phyloP scores from a whole-genome alignment of 2,888 invertebrate genomes.

The Embidobia sp. region DNA sequence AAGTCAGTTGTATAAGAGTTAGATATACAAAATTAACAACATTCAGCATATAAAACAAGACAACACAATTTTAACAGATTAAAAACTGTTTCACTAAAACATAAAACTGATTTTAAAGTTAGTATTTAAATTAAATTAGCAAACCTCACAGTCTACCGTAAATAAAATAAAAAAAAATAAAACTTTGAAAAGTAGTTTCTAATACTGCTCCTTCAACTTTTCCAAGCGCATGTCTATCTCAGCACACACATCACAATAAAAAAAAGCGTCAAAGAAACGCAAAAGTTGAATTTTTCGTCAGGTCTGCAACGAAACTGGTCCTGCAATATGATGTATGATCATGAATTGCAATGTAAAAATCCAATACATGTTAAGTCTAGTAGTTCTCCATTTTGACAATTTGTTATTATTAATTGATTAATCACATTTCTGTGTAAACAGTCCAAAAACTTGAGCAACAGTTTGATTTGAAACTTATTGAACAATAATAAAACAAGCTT shows the following conservation, averaged over 20 bases:
- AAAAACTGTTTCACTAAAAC: too few species aligned
- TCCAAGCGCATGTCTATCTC: slow-evolving; percentile 20
- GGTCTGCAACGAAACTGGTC: too few species aligned
- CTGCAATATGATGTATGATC: too few species aligned
- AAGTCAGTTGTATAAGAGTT: too few species aligned
- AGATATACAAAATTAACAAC: too few species aligned
- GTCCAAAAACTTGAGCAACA: slow-evolving; percentile 4
- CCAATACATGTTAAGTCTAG: slow-evolving; percentile 4
- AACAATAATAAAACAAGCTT: too few species aligned
- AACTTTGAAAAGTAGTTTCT: slow-evolving; percentile 11
- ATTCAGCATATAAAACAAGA: too few species aligned
- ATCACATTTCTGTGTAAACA: neutral
- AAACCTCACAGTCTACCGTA: neutral
- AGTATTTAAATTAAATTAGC: too few species aligned
- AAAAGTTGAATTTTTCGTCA: too few species aligned
- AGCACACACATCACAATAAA: slow-evolving; percentile 33
- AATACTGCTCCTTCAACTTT: slow-evolving; percentile 39
- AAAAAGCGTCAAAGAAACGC: neutral
- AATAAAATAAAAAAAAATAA: slow-evolving; percentile 9
- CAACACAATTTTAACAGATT: too few species aligned
- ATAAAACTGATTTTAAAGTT: too few species aligned
- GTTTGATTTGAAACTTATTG: slow-evolving; percentile 3
- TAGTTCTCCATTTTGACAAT: slow-evolving; percentile 7
- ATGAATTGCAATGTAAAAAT: neutral
- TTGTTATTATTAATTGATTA: neutral